phyloP scores from a whole-genome alignment of 2,888 invertebrate genomes.

The Encarsia formosa region DNA sequence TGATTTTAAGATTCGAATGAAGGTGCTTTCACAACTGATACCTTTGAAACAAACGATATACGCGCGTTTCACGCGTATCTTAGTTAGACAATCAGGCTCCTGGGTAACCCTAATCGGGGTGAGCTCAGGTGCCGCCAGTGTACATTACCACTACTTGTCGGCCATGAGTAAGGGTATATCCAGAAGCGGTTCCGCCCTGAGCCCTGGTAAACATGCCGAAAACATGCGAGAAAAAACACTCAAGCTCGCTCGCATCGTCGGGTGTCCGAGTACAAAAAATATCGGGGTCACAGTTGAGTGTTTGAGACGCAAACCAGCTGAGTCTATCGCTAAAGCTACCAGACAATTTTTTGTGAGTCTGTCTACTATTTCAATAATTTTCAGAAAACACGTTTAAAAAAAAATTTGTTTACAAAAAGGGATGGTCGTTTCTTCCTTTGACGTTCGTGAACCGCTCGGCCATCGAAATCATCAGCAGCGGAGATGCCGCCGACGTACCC shows the following conservation, averaged over 20 bases:
- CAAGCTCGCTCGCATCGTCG: constrained; percentile 58
- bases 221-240: constrained; percentile 58
- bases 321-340: constrained; percentile 44
- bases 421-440: too few species aligned
- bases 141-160: constrained; percentile 69
- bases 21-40: too few species aligned
- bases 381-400: too few species aligned
- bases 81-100: too few species aligned
- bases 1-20: too few species aligned
- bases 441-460: constrained; percentile 68
- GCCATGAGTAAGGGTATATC: constrained; percentile 59
- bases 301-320: constrained; percentile 59
- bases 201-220: constrained; percentile 52
- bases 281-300: constrained; percentile 61
- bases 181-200: constrained; percentile 61
- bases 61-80: too few species aligned
- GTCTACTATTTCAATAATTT: too few species aligned
- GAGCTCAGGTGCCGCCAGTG: constrained; percentile 72
- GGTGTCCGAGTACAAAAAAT: constrained; percentile 60
- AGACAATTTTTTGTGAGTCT: constrained; percentile 40
- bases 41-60: too few species aligned
- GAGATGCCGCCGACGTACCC: constrained; percentile 62
- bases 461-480: constrained; percentile 57
- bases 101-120: constrained; percentile 65
- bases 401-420: too few species aligned